A percentile compares a stretch with the other conserved stretches of the same genome.
phyloP scores from a whole-genome alignment of 2,888 invertebrate species.

The Nudaria mundana region DNA sequence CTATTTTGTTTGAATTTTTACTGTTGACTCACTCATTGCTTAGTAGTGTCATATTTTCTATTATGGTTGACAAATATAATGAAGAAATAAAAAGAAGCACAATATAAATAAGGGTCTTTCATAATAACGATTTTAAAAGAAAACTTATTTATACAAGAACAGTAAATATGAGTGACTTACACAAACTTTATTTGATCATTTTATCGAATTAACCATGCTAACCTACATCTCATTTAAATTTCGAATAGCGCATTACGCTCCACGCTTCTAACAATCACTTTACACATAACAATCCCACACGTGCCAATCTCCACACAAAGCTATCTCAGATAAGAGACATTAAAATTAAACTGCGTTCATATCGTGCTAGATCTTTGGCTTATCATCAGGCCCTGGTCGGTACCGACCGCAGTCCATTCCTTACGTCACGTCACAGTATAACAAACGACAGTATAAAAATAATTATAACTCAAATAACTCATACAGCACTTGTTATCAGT shows the following conservation, averaged over 20 bases:
- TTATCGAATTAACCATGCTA: background rate
- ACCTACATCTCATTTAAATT: conserved; percentile 2
- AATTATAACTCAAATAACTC: conserved; percentile 9
- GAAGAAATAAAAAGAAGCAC: no score
- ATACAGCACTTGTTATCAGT: conserved; percentile 32
- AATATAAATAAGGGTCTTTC: no score
- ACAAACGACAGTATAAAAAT: conserved; percentile 2
- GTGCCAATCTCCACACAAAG: conserved; percentile 10
- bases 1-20: no score
- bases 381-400: conserved; percentile 3
- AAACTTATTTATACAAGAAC: no score
- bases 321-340: conserved; percentile 11
- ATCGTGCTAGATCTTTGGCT: conserved; percentile 8
- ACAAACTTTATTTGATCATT: no score
- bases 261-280: conserved; percentile 4
- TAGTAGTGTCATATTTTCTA: no score
- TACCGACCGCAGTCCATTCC: background rate
- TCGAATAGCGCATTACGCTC: conserved; percentile 1
- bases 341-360: conserved; percentile 9
- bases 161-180: no score
- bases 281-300: conserved; percentile 8
- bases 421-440: conserved; percentile 12
- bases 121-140: no score
- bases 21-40: no score
- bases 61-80: no score